Percentiles rank a stretch among this genome's conserved stretches.
These are phyloP conservation scores for Fissipunctia ypsillon DNA, from an alignment of 2,888 invertebrate genomes.

Conservation along the genomic window DNA sequence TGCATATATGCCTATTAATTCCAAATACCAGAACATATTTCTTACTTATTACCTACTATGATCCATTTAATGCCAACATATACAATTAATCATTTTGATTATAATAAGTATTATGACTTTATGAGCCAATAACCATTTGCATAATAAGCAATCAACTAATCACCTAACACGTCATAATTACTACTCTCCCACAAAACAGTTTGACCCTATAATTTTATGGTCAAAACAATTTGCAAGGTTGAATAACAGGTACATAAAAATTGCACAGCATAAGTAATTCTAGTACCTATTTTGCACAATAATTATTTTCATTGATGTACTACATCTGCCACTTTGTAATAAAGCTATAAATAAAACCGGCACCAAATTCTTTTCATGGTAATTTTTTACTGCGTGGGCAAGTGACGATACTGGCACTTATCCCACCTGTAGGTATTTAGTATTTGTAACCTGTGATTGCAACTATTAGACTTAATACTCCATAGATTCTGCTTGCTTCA, in stretches of 20 bases:
- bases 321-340: constrained; percentile 16
- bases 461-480: neutral
- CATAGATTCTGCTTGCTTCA: neutral
- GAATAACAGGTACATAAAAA: constrained; percentile 50
- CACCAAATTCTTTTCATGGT: constrained; percentile 18
- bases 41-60: neutral
- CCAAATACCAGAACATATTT: neutral
- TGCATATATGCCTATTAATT: neutral
- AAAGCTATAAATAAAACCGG: constrained; percentile 9
- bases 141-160: constrained; percentile 6
- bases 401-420: constrained; percentile 4
- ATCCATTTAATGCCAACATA: constrained; percentile 9
- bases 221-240: constrained; percentile 55
- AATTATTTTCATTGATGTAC: constrained; percentile 1
- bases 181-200: constrained; percentile 17
- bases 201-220: constrained; percentile 35
- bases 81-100: constrained; percentile 28
- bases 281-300: constrained; percentile 30
- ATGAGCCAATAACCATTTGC: constrained; percentile 19
- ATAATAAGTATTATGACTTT: neutral
- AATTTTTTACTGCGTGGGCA: constrained; percentile 1
- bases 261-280: constrained; percentile 31
- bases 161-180: constrained; percentile 30
- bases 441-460: neutral
- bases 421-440: neutral